Conservation (phyloP, 1,140 invertebrate genomes). For the Listronotus oregonensis region DNA sequence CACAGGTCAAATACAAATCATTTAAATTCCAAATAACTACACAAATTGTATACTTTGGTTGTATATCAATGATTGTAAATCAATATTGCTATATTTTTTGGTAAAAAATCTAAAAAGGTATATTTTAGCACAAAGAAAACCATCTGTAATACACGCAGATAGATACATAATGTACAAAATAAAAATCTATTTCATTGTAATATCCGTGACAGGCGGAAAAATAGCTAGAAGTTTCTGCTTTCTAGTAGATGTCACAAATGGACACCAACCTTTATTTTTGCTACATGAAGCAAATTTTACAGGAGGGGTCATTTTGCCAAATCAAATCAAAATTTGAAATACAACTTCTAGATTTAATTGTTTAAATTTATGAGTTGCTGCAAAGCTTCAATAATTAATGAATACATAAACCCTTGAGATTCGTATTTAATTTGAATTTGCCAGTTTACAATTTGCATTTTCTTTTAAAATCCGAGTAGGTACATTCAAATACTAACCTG, state of each 20-base stretch:
- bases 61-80: slow-evolving; percentile 30
- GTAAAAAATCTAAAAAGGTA: slow-evolving; percentile 49
- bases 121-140: slow-evolving; percentile 52
- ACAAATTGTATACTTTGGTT: slow-evolving; percentile 45
- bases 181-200: slow-evolving; percentile 36
- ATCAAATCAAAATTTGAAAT: neutral
- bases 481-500: no score
- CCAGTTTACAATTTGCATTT: no score
- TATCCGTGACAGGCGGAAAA: neutral
- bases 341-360: neutral
- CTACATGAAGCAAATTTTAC: neutral
- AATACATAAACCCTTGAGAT: no score
- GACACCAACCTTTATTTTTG: neutral
- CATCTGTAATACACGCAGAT: slow-evolving; percentile 34
- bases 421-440: no score
- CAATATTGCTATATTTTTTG: slow-evolving; percentile 50
- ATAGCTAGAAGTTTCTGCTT: slow-evolving; percentile 2
- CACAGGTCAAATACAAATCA: slow-evolving; percentile 48
- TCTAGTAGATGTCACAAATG: slow-evolving; percentile 4
- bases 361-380: neutral
- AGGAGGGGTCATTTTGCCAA: slow-evolving; percentile 11
- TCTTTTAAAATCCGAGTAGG: no score
- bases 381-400: no score
- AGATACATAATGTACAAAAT: slow-evolving; percentile 49
- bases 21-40: slow-evolving; percentile 38